These are phyloP conservation scores for Cephus runcator DNA, from an alignment of 2,888 invertebrate species.

Conservation along the genomic window DNA sequence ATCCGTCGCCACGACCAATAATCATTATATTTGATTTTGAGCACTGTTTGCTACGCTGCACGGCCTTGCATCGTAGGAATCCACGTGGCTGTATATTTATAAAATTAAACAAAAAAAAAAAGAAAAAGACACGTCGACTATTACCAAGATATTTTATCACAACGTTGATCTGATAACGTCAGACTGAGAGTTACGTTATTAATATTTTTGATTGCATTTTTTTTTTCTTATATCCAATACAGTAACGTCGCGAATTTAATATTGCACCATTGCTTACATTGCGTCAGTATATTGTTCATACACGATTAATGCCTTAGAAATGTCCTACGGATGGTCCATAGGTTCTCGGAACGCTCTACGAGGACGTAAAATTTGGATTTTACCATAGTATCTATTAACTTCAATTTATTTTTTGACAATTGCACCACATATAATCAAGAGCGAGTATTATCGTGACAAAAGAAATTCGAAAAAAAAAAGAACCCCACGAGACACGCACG, in stretches of 20 bases:
- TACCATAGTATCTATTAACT: not conserved
- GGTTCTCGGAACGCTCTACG: not conserved
- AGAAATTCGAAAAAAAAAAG: not conserved
- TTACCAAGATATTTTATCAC: not conserved
- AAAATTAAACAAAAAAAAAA: not conserved
- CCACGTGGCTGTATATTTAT: constrained; percentile 13
- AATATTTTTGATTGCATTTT: not conserved
- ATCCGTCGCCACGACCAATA: constrained; percentile 18
- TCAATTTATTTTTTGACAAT: not conserved
- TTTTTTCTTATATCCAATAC: not conserved
- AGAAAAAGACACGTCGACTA: not conserved
- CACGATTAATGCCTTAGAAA: not conserved
- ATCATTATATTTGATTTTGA: constrained; percentile 29
- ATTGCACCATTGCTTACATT: not conserved
- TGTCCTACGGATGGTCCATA: not conserved
- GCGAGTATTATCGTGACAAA: not conserved
- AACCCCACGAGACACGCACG: not conserved
- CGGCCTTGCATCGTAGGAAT: constrained; percentile 59
- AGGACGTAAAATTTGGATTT: not conserved
- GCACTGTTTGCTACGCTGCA: constrained; percentile 59
- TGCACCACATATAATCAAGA: not conserved
- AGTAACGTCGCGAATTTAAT: not conserved
- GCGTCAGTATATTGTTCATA: not conserved
- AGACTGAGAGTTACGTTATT: not conserved
- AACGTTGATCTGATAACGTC: not conserved